Evolutionary conservation across 2,888 invertebrate genomes (phyloP), one percentile per base, ranked within the genome.

Genomic region (Nasonia oneida): DNA sequence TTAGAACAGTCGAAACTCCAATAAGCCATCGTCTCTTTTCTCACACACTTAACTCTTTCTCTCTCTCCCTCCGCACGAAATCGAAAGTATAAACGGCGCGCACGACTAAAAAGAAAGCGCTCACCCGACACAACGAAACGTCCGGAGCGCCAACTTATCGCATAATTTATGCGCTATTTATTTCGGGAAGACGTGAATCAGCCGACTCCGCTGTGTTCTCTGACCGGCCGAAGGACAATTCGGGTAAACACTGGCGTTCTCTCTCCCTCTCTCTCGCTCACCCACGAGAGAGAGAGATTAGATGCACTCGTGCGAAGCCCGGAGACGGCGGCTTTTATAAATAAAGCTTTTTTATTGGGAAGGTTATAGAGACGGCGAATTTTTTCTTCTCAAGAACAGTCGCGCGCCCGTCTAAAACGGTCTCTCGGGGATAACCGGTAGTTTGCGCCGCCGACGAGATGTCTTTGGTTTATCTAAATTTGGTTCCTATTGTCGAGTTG

Each of bases 181-280:
- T 85, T 85, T 67, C 67, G 37, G 53, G 78, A 85, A 85, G 64
- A 78, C 33, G 74, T 85, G 85, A 85, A 82, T 85, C 81, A 85
- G 73, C 64, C 64, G n/a, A 18, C 12, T 3, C 57, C 15, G 64
- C 14, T 67, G 33, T 61, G 10, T 74, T 74, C 29, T 78, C 74
- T 61, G 67, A 39, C 77, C 78, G 78, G 33, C 57, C 82, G 82
- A 85, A 85, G 82, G 85, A 85, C 82, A 79, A 67, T 75, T 79
- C 78, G 82, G 29, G 64, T 78, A 78, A 78, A 76, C 71, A 33
- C 23, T 23, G 57, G 15, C 39, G n/a, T 8, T n/a, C 37, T 5
- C 3, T 39, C 5, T 71, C 61, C 23, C 6, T 61, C 29, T n/a
- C n/a, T 12, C 75, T n/a, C 15, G 18, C 50, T 10, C 57, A 23